Base-by-base conservation (phyloP, 2,888 invertebrate species). In the Apantesis nais region DNA sequence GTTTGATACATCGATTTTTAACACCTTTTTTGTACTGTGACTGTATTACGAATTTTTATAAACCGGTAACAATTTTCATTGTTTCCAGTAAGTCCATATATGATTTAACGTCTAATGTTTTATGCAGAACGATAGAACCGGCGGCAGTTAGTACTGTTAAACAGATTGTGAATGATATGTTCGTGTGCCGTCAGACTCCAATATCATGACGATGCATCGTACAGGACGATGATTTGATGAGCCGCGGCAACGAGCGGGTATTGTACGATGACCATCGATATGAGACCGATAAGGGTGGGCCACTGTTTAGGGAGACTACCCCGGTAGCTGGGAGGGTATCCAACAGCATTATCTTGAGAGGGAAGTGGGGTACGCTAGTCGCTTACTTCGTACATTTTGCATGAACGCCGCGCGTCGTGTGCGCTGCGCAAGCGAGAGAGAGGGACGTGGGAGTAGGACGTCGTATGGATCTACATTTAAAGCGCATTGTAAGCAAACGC, bases 401-500 rank as follows among this genome's bases (percentile, higher is more conserved):
- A 94, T 93, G 93, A 93, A 85, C 82, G 78, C 70, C 76, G 81
- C 82, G 83, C 83, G 85, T 85, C 85, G 86, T 87, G 78, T 85
- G 86, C 88, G 86, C 88, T 87, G 87, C 84, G 85, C 82, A 87
- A 86, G 88, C 77, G 90, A 86, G 90, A 87, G 80, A 76, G 80
- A 68, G 41, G 77, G 67, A 37, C 62, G 83, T 75, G 81, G 75
- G 88, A 90, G 85, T 80, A 87, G 83, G 92, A 91, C 86, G 78
- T 80, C 83, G 88, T 87, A 84, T 88, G 90, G 90, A 93, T 93
- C 93, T 93, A 95, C 94, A 94, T 94, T 94, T 95, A 94, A 94
- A 95, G 94, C 93, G 92, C 94, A 94, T 94, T 93, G 94, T 94
- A 94, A 95, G 93, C 94, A 94, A 93, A 90, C 88, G 90, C 90